phyloP scores from a whole-genome alignment of 2,113 vertebrate species.

The Pachypanchax playfairii region DNA sequence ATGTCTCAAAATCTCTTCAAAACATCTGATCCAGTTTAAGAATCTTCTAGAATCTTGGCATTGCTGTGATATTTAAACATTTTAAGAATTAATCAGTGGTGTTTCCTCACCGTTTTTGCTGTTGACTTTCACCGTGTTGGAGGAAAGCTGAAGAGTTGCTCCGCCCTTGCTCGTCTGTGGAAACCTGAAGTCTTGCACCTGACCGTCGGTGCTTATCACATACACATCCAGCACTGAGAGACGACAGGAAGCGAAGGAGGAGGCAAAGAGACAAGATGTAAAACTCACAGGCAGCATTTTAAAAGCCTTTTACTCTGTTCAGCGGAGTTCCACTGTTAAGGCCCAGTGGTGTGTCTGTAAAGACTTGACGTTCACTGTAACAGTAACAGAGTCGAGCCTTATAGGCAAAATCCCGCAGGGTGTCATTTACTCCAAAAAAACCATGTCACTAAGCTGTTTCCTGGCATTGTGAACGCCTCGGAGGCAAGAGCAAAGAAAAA shows the following conservation, averaged over 20 bases:
- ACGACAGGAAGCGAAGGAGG: neutral
- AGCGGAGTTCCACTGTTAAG: constrained; percentile 26
- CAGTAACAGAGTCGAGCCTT: constrained; percentile 45
- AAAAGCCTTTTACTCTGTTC: constrained; percentile 39
- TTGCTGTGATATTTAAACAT: neutral
- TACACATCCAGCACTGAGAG: constrained; percentile 92
- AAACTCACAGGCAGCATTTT: constrained; percentile 41
- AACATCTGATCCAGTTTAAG: neutral
- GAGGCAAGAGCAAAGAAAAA: constrained; percentile 41
- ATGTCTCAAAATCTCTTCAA: neutral
- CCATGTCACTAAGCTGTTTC: constrained; percentile 51
- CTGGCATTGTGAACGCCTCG: constrained; percentile 48
- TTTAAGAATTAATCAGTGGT: no score
- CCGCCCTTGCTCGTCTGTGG: constrained; percentile 91
- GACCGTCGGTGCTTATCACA: constrained; percentile 94
- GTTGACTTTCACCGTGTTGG: constrained; percentile 97
- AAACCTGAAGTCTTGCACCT: constrained; percentile 96
- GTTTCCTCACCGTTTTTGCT: constrained; percentile 90
- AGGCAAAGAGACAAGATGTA: neutral
- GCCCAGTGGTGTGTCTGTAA: constrained; percentile 29
- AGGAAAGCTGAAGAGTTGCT: constrained; percentile 91
- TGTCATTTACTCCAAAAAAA: constrained; percentile 60
- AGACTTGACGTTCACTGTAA: constrained; percentile 39
- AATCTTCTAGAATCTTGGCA: neutral
- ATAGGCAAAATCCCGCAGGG: constrained; percentile 51